These are phyloP conservation scores for Agrilus cyanescens DNA, from an alignment of 2,888 invertebrate species.

Conservation along the genomic window DNA sequence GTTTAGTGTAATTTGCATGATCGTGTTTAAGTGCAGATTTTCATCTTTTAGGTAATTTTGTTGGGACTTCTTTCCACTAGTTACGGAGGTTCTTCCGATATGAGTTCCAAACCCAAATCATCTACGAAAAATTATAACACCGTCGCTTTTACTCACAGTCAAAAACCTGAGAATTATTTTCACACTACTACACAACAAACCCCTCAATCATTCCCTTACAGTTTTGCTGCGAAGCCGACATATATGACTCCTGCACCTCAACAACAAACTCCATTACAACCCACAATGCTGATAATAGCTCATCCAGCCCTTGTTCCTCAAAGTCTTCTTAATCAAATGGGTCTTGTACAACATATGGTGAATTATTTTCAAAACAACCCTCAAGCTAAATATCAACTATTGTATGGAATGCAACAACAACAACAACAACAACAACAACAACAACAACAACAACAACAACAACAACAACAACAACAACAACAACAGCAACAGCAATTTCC, in stretches of 20 bases:
- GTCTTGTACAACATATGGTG: slow-evolving; percentile 24
- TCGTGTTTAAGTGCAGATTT: too few relatives aligned
- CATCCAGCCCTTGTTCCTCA: slow-evolving; percentile 29
- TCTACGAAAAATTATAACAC: too few relatives aligned
- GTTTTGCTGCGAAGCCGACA: too few relatives aligned
- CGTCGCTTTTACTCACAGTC: not conserved
- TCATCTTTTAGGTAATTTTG: too few relatives aligned
- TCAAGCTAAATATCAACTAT: slow-evolving; percentile 24
- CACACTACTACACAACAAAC: slow-evolving; percentile 4
- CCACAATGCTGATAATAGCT: slow-evolving; percentile 32
- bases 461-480: slow-evolving; percentile 14
- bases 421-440: slow-evolving; percentile 7
- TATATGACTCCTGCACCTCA: slow-evolving; percentile 1
- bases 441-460: slow-evolving; percentile 9
- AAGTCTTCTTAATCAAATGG: slow-evolving; percentile 20
- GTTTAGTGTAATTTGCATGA: too few relatives aligned
- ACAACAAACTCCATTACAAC: slow-evolving; percentile 15
- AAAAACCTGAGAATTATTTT: slow-evolving; percentile 16
- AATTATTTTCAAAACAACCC: slow-evolving; percentile 29
- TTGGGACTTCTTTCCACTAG: too few relatives aligned
- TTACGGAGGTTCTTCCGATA: too few relatives aligned
- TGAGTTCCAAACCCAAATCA: too few relatives aligned
- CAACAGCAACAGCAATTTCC: slow-evolving; percentile 3
- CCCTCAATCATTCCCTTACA: slow-evolving; percentile 1
- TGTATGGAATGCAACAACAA: slow-evolving; percentile 17